Conservation (phyloP, 2,113 vertebrate genomes). For the Jaculus jaculus region DNA sequence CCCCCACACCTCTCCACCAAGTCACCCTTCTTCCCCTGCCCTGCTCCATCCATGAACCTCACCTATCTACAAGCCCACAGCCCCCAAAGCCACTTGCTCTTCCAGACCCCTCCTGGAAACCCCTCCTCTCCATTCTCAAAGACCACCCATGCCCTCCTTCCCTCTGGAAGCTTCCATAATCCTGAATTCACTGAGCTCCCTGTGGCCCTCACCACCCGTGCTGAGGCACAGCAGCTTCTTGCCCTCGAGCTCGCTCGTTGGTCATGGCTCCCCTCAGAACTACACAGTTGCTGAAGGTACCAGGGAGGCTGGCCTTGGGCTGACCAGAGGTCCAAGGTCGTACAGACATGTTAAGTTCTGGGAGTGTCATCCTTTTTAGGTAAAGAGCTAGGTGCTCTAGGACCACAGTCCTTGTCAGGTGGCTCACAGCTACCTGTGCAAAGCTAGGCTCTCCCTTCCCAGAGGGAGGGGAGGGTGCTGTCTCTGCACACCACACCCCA, state of each 20-base stretch:
- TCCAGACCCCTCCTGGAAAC: no score
- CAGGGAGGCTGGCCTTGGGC: background rate
- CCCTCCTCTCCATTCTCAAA: background rate
- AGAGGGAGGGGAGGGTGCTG: background rate
- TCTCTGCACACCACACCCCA: background rate
- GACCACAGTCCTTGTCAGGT: rapidly evolving
- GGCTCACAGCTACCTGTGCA: background rate
- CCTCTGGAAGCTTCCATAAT: background rate
- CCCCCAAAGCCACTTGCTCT: background rate
- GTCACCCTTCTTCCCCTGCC: no score
- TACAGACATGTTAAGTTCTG: background rate
- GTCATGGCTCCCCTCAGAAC: rapidly evolving
- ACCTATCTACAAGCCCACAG: background rate
- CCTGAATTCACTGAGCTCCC: no score
- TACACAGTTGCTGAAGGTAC: background rate
- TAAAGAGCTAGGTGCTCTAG: rapidly evolving
- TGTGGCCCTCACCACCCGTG: background rate
- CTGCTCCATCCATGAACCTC: background rate
- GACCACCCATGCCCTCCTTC: background rate
- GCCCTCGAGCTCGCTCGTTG: no score
- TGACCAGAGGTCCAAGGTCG: no score
- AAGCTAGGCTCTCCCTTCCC: background rate
- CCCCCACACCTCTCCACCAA: background rate
- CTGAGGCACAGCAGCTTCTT: background rate
- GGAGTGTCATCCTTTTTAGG: background rate